These are phyloP conservation scores for Lepidocyrtinus sp. DNA, from an alignment of 2,888 invertebrate species.

Conservation along the genomic window DNA sequence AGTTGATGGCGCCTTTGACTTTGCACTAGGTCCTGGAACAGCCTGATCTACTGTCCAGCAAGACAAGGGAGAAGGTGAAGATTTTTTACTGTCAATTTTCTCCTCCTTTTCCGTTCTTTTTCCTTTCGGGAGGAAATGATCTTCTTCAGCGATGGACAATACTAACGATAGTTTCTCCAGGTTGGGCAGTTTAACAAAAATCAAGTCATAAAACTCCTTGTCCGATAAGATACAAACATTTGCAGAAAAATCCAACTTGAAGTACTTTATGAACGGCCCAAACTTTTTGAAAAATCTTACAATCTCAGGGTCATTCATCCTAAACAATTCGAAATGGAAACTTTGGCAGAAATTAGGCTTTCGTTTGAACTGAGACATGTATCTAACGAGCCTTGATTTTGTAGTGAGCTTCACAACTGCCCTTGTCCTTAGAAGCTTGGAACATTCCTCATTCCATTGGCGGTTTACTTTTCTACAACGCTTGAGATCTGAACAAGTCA, in stretches of 20 bases:
- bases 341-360: constrained; percentile 39
- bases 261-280: constrained; percentile 33
- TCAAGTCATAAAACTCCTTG: constrained; percentile 22
- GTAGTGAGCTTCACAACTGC: constrained; percentile 34
- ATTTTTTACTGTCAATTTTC: background rate
- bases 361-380: constrained; percentile 12
- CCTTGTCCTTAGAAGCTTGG: constrained; percentile 33
- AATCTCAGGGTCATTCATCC: constrained; percentile 3
- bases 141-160: constrained; percentile 23
- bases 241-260: constrained; percentile 44
- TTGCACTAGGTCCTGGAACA: background rate
- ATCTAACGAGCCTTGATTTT: background rate
- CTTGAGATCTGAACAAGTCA: constrained; percentile 47
- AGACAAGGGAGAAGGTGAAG: background rate
- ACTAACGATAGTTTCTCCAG: constrained; percentile 37
- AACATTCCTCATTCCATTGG: constrained; percentile 44
- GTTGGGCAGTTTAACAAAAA: constrained; percentile 39
- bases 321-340: constrained; percentile 23
- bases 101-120: constrained; percentile 21
- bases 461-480: constrained; percentile 36
- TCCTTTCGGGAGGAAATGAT: constrained; percentile 39
- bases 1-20: constrained; percentile 12
- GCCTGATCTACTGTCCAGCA: too few species aligned
- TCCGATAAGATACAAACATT: constrained; percentile 13
- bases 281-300: constrained; percentile 25